Evolutionary conservation across 2,113 vertebrate species (phyloP).

Genomic region (Cottus gobio): DNA sequence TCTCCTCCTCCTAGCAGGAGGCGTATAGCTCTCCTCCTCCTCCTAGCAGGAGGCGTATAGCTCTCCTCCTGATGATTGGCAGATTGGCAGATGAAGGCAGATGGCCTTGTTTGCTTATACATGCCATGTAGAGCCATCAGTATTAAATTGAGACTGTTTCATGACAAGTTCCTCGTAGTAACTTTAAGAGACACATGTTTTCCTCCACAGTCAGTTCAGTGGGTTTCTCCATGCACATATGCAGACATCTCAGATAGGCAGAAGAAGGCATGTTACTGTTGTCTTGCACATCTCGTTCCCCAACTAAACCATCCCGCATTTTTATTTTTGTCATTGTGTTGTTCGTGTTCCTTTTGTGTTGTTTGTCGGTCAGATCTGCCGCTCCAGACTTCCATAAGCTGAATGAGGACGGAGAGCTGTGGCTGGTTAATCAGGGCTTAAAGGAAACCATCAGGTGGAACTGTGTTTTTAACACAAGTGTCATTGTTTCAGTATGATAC

Average conservation of each 20-base stretch:
- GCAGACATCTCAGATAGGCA: background rate
- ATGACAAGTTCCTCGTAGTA: background rate
- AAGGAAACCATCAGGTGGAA: slow-evolving; percentile 98
- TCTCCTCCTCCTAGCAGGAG: too few species aligned
- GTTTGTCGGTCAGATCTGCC: slow-evolving; percentile 88
- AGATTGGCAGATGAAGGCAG: too few species aligned
- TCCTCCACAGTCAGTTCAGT: background rate
- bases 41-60: too few species aligned
- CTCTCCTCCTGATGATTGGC: too few species aligned
- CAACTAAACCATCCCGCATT: background rate
- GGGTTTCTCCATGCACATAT: background rate
- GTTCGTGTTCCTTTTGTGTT: slow-evolving; percentile 78
- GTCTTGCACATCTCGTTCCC: background rate
- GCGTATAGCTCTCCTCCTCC: too few species aligned
- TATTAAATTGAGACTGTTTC: background rate
- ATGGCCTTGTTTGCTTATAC: too few species aligned
- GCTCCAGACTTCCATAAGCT: slow-evolving; percentile 92
- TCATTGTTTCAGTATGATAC: slow-evolving; percentile 47
- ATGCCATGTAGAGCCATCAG: background rate
- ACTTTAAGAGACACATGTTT: background rate
- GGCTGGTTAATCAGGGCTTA: slow-evolving; percentile 99
- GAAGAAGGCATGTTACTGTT: background rate
- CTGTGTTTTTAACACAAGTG: slow-evolving; percentile 75
- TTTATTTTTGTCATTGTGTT: slow-evolving; percentile 62
- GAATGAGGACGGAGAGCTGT: slow-evolving; percentile 99